These are phyloP conservation scores for Ondatra zibethicus DNA, from an alignment of 2,113 vertebrate species.

Conservation along the genomic window DNA sequence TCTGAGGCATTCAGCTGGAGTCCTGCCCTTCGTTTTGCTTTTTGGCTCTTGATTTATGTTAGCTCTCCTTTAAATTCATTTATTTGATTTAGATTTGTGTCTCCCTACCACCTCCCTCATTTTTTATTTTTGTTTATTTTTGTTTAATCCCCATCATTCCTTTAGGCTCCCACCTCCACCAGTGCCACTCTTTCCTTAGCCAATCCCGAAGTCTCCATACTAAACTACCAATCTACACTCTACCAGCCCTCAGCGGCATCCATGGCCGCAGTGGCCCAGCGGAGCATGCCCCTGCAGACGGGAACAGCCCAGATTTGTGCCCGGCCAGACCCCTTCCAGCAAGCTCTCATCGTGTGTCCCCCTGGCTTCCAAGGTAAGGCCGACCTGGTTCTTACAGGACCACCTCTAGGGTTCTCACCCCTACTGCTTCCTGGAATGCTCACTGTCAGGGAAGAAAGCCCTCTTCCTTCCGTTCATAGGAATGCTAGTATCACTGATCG, in stretches of 20 bases:
- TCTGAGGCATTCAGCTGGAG: not conserved
- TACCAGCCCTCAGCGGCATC: conserved; percentile 98
- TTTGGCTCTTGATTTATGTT: conserved; percentile 72
- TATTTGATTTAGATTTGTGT: conserved; percentile 72
- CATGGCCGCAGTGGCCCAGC: conserved; percentile 98
- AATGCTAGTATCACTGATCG: not conserved
- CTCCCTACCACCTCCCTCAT: conserved; percentile 86
- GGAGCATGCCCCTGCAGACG: conserved; percentile 97
- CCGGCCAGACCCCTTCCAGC: conserved; percentile 98
- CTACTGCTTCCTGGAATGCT: not conserved
- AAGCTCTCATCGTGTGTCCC: conserved; percentile 99
- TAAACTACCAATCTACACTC: conserved; percentile 99
- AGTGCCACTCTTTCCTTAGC: conserved; percentile 98
- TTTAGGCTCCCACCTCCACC: conserved; percentile 98
- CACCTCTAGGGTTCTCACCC: not conserved
- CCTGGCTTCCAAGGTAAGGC: conserved; percentile 98
- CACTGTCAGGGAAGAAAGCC: not conserved
- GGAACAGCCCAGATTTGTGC: conserved; percentile 96
- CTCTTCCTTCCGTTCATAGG: not conserved
- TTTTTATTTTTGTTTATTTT: conserved; percentile 88
- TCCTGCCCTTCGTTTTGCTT: conserved; percentile 58
- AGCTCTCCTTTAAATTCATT: conserved; percentile 66
- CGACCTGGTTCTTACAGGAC: not conserved
- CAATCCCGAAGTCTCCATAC: conserved; percentile 98
- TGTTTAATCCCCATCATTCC: conserved; percentile 92